phyloP scores from a whole-genome alignment of 2,797 vertebrate genomes.

The Mormyrops attenuatus region DNA sequence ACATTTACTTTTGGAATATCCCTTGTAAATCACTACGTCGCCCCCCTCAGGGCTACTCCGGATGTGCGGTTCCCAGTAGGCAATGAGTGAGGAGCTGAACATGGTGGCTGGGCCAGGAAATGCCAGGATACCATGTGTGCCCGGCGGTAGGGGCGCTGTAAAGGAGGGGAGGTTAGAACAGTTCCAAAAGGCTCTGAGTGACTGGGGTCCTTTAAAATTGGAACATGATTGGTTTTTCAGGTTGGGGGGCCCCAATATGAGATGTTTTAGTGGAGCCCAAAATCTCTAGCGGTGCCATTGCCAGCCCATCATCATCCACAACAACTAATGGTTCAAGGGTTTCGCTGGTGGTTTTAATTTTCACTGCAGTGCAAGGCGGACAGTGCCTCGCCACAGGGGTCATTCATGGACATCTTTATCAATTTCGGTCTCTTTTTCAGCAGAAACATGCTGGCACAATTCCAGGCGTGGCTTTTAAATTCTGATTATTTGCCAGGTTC shows the following conservation, averaged over 20 bases:
- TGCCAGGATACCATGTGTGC: not conserved
- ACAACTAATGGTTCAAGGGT: not conserved
- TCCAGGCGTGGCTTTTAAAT: not conserved
- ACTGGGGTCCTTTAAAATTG: not conserved
- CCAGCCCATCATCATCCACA: not conserved
- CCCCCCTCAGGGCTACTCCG: not conserved
- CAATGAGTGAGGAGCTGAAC: not conserved
- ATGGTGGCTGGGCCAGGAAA: not conserved
- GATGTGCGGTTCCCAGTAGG: not conserved
- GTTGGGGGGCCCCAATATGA: not conserved
- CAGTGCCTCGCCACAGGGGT: not conserved
- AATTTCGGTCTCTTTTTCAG: not conserved
- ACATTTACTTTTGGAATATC: constrained; percentile 23
- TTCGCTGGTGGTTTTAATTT: not conserved
- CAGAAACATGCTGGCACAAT: not conserved
- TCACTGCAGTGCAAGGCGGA: not conserved
- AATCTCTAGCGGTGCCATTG: not conserved
- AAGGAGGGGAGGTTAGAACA: not conserved
- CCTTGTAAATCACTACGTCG: constrained; percentile 20
- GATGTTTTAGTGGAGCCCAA: not conserved
- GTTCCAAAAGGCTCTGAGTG: not conserved
- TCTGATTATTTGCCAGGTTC: not conserved
- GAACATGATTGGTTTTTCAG: not conserved
- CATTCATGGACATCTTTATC: not conserved
- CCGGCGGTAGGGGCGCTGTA: not conserved